A percentile compares a stretch with the other conserved stretches of the same genome.
phyloP scores from a whole-genome alignment of 2,113 vertebrate species.

The Oxyruncus cristatus region DNA sequence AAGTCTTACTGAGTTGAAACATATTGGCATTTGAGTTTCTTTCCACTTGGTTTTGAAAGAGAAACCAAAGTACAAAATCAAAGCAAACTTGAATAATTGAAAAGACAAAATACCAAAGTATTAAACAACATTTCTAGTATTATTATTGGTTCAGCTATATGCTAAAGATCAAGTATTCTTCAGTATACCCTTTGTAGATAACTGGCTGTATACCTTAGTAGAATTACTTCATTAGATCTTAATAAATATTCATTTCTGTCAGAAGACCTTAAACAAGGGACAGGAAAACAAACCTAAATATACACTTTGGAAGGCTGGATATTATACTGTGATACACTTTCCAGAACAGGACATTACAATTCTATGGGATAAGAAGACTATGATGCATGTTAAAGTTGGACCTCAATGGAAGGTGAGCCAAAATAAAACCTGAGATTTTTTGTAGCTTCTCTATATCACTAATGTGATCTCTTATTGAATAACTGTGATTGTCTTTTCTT shows the following conservation, averaged over 20 bases:
- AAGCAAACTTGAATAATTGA: neutral
- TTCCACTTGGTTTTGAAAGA: neutral
- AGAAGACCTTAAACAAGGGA: conserved; percentile 58
- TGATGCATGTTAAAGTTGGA: conserved; percentile 91
- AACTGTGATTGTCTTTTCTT: neutral
- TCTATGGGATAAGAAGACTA: conserved; percentile 97
- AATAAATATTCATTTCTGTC: conserved; percentile 24
- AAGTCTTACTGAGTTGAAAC: neutral
- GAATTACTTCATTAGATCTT: neutral
- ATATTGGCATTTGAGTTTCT: neutral
- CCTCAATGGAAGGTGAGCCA: conserved; percentile 90
- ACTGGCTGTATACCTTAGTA: neutral
- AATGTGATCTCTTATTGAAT: neutral
- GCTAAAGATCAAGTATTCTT: neutral
- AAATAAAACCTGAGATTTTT: neutral
- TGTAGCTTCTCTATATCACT: neutral
- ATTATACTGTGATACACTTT: conserved; percentile 90
- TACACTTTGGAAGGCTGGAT: conserved; percentile 91
- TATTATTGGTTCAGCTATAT: neutral
- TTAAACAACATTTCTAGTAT: neutral
- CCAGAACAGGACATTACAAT: conserved; percentile 88
- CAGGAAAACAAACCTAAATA: conserved; percentile 80
- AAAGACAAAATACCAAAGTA: neutral
- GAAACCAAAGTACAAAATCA: neutral
- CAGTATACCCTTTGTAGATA: neutral